Base-by-base conservation (phyloP, 2,888 invertebrate species). In the Bedellia somnulentella region DNA sequence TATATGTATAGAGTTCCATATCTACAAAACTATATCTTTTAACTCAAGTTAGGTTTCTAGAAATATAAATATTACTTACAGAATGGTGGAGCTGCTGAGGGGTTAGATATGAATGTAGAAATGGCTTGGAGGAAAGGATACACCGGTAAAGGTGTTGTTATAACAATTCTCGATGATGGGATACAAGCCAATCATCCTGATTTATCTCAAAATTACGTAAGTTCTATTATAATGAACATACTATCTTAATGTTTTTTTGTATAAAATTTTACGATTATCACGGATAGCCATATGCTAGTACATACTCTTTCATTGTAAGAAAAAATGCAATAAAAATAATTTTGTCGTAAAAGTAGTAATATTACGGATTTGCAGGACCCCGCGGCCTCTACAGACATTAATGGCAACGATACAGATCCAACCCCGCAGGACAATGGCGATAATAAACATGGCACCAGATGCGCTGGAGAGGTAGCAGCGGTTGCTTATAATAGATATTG, bases 381-480 rank as follows among this genome's bases (percentile, higher is more conserved):
- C 21, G 78, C 83, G 42, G 97, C 98, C 34, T 97, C 97, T 49
- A 92, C 89, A 28, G 99, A 99, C 68, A 93, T 98, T 61, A 99
- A 99, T 61, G 94, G 90, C 49, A 92, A 94, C 63, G 96, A 98
- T 64, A 87, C 87, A 45, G 97, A 99, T 75, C 99, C 98, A 23
- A 95, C 93, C 80, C 99, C 99, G 10, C 88, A 95, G 63, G 94
- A 96, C 77, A 94, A 96, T 73, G 95, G 95, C 21, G 96, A 97
- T 71, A 99, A 99, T 80, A 97, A 97, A 80, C 97, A 98, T 61
- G 98, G 98, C 26, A 98, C 98, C 37, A 80, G 98, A 44, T 99
- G 98, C 63, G 98, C 98, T 14, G 98, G 98, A 15, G 98, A 98
- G 77, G 97, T 99, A 6, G 95, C 98, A 22, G 97, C 93, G 40